These are phyloP conservation scores for Oenanthe melanoleuca DNA, from an alignment of 2,113 vertebrate species.

Conservation along the genomic window DNA sequence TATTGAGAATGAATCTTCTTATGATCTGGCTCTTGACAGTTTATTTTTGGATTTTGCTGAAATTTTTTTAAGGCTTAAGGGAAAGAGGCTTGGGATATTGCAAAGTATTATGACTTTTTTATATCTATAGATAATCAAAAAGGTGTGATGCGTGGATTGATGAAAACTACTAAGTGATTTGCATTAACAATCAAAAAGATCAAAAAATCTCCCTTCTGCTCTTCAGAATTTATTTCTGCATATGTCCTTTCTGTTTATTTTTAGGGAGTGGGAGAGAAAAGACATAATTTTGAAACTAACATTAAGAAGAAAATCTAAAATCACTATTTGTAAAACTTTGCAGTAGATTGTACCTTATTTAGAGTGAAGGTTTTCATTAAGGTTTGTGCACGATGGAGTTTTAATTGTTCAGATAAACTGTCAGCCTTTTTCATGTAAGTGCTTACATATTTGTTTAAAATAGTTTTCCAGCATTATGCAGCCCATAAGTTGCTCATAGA, in stretches of 20 bases:
- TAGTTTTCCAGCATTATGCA: background rate
- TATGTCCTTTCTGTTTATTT: background rate
- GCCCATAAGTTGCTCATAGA: background rate
- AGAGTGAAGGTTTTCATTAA: background rate
- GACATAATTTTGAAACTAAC: background rate
- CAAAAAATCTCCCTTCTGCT: background rate
- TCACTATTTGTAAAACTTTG: background rate
- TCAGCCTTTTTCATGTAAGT: background rate
- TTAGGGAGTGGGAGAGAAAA: background rate
- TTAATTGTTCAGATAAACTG: background rate
- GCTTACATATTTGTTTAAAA: background rate
- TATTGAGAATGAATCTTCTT: background rate
- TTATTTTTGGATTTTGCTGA: background rate
- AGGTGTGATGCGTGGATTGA: background rate
- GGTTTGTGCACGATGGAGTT: background rate
- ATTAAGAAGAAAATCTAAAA: background rate
- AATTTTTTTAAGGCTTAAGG: background rate
- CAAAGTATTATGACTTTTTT: background rate
- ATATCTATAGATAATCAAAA: background rate
- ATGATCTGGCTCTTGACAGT: background rate
- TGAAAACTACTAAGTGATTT: constrained; percentile 32
- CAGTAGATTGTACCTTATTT: background rate
- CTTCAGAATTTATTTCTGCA: background rate
- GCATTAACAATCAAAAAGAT: constrained; percentile 7
- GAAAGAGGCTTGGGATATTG: background rate